Evolutionary conservation across 2,888 invertebrate genomes (phyloP), one percentile per base, ranked within the genome.

Genomic region (Schizaphis graminum): DNA sequence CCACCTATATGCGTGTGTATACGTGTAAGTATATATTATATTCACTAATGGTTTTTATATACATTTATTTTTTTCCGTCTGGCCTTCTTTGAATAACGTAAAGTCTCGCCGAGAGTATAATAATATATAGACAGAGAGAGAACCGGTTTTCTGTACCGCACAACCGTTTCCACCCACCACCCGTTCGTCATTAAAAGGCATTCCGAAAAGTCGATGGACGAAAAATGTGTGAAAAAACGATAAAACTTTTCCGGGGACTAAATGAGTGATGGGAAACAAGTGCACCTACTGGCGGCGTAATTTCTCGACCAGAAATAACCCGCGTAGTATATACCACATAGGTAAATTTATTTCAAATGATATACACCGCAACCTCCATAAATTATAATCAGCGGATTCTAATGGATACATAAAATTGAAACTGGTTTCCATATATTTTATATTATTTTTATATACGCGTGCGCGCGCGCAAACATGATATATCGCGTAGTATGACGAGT

Each of bases 31-130:
- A 47, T 47, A 35, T 88, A 67, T 41, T 67, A 53, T 94, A 86
- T 94, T 94, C 94, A 94, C 94, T 94, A 94, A 94, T 94, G 90
- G 94, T 94, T 94, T 94, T 94, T 94, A 94, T 94, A 91, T 94
- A 94, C 49, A 85, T 93, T 90, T 87, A 53, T 85, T 84, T 91
- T 85, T 92, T 86, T 91, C 56, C 2, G 93, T 94, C 94, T 87
- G 84, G 90, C 61, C 86, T 94, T 94, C 86, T 86, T 86, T 86
- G 61, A 91, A 67, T 77, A 85, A 53, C 49, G 53, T 88, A 10
- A 53, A 92, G 92, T 93, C 88, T 89, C 41, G 67, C 67, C 28
- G 87, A 41, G 92, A 67, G 77, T 49, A 88, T 24, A 85, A 85
- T 85, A 85, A 85, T 35, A 86, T 47, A 49, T 49, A 49, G 49